Evolutionary conservation across 2,113 vertebrate species (phyloP).

Genomic region (Leuciscus idus): DNA sequence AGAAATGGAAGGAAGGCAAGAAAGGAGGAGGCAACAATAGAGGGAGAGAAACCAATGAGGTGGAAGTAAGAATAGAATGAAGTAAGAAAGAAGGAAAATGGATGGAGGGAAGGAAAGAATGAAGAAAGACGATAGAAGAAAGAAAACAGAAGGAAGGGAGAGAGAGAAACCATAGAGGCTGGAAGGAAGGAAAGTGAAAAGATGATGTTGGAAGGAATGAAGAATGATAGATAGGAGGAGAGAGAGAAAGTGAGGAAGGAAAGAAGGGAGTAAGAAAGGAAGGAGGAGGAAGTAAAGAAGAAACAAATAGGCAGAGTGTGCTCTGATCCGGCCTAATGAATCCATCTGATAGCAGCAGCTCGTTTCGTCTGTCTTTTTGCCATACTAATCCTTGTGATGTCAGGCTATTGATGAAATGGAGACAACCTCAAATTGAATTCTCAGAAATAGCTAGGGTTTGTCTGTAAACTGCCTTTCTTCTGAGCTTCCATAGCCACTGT

Average conservation of each 20-base stretch:
- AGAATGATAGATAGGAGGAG: neutral
- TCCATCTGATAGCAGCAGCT: neutral
- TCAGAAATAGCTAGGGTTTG: slow-evolving; percentile 3
- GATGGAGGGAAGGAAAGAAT: neutral
- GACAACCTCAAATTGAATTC: slow-evolving; percentile 42
- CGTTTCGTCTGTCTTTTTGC: neutral
- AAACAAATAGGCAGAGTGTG: neutral
- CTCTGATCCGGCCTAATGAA: slow-evolving; percentile 9
- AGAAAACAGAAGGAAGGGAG: neutral
- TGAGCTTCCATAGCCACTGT: slow-evolving; percentile 60
- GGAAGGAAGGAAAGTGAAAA: neutral
- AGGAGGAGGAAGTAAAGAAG: neutral
- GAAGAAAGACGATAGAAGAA: neutral
- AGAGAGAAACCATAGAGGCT: too few relatives aligned
- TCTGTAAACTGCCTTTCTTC: slow-evolving; percentile 61
- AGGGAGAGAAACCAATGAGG: neutral
- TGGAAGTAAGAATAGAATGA: neutral
- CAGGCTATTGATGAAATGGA: slow-evolving; percentile 42
- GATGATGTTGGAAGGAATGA: neutral
- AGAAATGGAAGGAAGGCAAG: neutral
- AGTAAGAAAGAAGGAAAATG: neutral
- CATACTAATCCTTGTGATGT: slow-evolving; percentile 8
- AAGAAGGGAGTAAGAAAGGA: neutral
- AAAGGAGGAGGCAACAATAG: neutral
- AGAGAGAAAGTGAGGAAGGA: neutral